Conservation (phyloP, 2,797 vertebrate genomes). For the Anguilla anguilla region DNA sequence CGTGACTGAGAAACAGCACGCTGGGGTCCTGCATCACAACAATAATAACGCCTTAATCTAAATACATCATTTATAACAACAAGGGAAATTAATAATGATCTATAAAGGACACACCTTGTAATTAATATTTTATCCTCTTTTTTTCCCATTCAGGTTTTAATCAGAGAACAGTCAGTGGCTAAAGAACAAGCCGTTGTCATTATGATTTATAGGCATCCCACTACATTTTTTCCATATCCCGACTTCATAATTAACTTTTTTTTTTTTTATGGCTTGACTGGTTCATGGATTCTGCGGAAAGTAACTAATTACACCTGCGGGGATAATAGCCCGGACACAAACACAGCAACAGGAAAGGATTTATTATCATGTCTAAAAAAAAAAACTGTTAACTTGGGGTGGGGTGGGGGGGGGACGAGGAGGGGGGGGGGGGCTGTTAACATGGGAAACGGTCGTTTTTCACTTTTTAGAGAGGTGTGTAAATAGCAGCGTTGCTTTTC, state of each 20-base stretch:
- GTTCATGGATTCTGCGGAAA: constrained; percentile 59
- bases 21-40: not conserved
- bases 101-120: constrained; percentile 32
- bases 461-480: not conserved
- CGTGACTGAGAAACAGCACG: not conserved
- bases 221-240: constrained; percentile 44
- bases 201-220: constrained; percentile 60
- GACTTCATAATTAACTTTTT: constrained; percentile 58
- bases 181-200: constrained; percentile 46
- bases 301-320: constrained; percentile 69
- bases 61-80: not conserved
- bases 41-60: not conserved
- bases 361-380: constrained; percentile 62
- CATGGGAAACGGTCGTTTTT: not conserved
- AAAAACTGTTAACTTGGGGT: no score
- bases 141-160: constrained; percentile 29
- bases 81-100: constrained; percentile 51
- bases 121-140: constrained; percentile 41
- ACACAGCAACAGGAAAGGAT: constrained; percentile 59
- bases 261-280: constrained; percentile 49
- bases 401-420: no score
- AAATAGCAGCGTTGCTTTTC: not conserved
- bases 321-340: constrained; percentile 58
- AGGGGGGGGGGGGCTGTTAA: not conserved
- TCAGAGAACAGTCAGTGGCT: constrained; percentile 21